Evolutionary conservation across 2,797 vertebrate species (phyloP), one percentile per base, ranked within the genome.

Genomic region (Channa striata): DNA sequence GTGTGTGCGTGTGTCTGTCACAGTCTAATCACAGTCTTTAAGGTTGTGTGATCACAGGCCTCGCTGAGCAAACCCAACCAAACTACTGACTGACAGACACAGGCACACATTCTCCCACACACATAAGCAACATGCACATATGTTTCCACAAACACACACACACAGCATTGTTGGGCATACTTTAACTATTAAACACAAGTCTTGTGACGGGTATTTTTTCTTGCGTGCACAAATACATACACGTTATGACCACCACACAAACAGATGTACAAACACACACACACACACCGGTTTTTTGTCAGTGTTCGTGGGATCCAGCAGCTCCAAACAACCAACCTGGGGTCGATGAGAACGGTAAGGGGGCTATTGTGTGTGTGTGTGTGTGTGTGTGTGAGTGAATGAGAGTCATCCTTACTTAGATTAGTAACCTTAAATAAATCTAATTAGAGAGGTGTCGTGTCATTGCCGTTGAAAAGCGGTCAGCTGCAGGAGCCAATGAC

Each of bases 21-120:
- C 37, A 20, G 71, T 50, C 52, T 88, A 91, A 92, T 93, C 82
- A 91, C 85, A 87, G 92, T 89, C 80, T 91, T 92, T 92, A 90
- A 80, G 75, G 47, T 49, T 72, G 66, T 77, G 57, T 91, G 91
- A 93, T 92, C 89, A 93, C 85, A 90, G 85, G 77, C 76, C 81
- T 88, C 68, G 50, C 50, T 8, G 30, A 68, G 75, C 67, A 54
- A 70, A 61, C 11, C 52, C 46, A 72, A 82, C 77, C 53, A 61
- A 72, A 81, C 59, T 64, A 58, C 67, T 83, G 84, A 85, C 67
- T 59, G 77, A 81, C 68, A 69, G 39, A 69, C 30, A 60, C 44
- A 68, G 17, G 66, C 46, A 53, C 66, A 52, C 68, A 53, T 17
- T 36, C 52, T 5, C 64, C 19, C 64, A 60, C 59, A 19, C 42